Evolutionary conservation across 2,797 vertebrate genomes (phyloP).

Genomic region (Tangara arthus): DNA sequence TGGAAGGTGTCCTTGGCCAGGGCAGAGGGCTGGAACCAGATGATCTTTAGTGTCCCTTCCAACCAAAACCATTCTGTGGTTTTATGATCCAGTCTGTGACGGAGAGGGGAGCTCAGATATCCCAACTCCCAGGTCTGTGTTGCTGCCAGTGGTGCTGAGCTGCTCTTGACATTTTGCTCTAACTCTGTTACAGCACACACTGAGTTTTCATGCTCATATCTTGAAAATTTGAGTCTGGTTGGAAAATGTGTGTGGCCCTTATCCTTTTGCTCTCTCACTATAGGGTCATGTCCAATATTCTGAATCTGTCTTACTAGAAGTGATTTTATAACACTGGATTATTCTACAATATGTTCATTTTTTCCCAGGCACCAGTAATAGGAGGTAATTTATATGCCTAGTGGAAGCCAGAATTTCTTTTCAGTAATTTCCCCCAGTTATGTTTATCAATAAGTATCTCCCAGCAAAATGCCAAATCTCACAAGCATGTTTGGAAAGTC

Average conservation of each 20-base stretch:
- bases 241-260: neutral
- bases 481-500: slow-evolving; percentile 75
- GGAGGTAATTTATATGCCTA: neutral
- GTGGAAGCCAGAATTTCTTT: slow-evolving; percentile 58
- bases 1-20: neutral
- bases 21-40: neutral
- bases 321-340: neutral
- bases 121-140: accelerated
- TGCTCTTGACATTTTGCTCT: neutral
- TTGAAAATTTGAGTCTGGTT: neutral
- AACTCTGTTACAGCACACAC: neutral
- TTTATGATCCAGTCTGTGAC: neutral
- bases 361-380: neutral
- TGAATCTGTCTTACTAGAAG: neutral
- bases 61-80: neutral
- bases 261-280: neutral
- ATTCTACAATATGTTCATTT: neutral
- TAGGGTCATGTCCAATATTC: neutral
- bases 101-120: neutral
- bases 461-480: slow-evolving; percentile 71
- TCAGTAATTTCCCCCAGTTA: slow-evolving; percentile 68
- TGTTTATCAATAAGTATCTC: slow-evolving; percentile 77
- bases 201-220: neutral
- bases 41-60: neutral
- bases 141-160: neutral